Conservation (phyloP, 2,797 vertebrate genomes). For the Calcarius lapponicus region DNA sequence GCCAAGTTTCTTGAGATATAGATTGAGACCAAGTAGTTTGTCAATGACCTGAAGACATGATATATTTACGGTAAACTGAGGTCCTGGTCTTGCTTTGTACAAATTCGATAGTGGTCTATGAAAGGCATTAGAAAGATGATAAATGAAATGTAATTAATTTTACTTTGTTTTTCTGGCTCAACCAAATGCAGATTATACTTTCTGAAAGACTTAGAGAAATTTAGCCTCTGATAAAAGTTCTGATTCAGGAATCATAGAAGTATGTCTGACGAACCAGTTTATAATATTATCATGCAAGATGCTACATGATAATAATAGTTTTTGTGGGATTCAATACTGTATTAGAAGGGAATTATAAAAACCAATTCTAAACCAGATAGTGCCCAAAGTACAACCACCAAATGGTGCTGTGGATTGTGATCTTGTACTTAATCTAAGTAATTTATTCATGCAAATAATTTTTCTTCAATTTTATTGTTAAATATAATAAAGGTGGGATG, state of each 20-base stretch:
- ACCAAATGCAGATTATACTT: neutral
- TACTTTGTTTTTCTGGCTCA: neutral
- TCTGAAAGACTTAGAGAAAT: neutral
- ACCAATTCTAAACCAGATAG: neutral
- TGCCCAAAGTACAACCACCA: neutral
- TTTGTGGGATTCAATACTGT: neutral
- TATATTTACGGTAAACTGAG: neutral
- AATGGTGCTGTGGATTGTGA: neutral
- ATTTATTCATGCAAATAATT: neutral
- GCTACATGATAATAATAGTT: neutral
- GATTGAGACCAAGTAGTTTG: neutral
- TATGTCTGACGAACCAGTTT: neutral
- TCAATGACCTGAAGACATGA: accelerated
- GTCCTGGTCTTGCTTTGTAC: neutral
- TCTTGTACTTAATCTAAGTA: neutral
- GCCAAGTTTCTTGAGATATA: neutral
- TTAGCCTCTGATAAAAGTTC: neutral
- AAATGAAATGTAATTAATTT: neutral
- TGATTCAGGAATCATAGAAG: neutral
- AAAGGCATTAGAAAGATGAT: neutral
- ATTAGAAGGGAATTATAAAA: neutral
- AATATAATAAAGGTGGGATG: neutral
- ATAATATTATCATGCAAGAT: neutral
- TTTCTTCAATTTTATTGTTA: neutral
- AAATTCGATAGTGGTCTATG: neutral